Conservation (phyloP, 2,113 vertebrate species). For the Sterna hirundo region DNA sequence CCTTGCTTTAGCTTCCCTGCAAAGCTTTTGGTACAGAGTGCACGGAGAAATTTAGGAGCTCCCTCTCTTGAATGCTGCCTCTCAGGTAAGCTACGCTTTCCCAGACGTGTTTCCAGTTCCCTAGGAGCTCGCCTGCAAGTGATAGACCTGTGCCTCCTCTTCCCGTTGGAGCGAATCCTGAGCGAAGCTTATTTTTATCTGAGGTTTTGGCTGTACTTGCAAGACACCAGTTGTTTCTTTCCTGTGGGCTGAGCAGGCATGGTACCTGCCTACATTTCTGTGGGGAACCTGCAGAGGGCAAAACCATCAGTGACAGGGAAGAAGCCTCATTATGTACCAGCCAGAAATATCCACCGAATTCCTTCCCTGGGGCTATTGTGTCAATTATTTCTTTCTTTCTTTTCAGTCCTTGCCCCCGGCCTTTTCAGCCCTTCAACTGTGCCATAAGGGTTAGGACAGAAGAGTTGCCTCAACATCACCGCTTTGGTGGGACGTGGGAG, state of each 20-base stretch:
- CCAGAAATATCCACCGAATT: neutral
- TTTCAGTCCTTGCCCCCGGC: rapidly evolving
- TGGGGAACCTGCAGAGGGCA: neutral
- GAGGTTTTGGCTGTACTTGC: neutral
- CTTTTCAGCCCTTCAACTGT: neutral
- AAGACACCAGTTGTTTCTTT: neutral
- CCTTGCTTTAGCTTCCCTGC: neutral
- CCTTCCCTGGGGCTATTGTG: neutral
- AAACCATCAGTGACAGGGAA: neutral
- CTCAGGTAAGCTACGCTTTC: neutral
- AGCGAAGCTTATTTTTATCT: neutral
- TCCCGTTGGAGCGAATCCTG: neutral
- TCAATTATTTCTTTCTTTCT: neutral
- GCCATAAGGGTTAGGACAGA: neutral
- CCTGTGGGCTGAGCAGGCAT: neutral
- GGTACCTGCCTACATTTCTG: neutral
- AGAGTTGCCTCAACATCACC: neutral
- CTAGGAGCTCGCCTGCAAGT: neutral
- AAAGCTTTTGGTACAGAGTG: neutral
- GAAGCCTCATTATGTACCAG: neutral
- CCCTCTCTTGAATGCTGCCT: neutral
- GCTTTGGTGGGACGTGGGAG: neutral
- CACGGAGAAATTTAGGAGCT: neutral
- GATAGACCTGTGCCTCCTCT: neutral
- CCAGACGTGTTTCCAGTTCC: neutral